Percentiles rank a stretch among this genome's conserved stretches.
Evolutionary conservation across 2,113 vertebrate genomes (phyloP).

Genomic region (Talpa occidentalis): DNA sequence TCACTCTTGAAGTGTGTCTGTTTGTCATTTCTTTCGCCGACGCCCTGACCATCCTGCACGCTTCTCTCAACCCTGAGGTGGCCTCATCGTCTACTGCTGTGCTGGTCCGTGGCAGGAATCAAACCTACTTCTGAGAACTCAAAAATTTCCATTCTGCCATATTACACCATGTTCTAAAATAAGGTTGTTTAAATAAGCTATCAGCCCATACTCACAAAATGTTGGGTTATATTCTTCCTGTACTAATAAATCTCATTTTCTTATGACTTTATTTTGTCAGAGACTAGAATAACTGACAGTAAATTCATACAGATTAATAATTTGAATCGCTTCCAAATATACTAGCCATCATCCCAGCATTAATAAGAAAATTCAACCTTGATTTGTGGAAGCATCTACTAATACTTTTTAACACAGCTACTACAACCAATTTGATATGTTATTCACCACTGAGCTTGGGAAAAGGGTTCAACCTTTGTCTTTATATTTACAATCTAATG

Average conservation of each 20-base stretch:
- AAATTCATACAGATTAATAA: constrained; percentile 63
- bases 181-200: constrained; percentile 84
- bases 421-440: not conserved
- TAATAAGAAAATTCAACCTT: constrained; percentile 34
- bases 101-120: no score
- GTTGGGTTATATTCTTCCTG: constrained; percentile 73
- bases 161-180: constrained; percentile 76
- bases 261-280: rapidly evolving
- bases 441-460: not conserved
- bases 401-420: no score
- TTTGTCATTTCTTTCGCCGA: no score
- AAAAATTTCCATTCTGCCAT: constrained; percentile 73
- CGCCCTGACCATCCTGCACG: no score
- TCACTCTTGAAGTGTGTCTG: no score
- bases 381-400: not conserved
- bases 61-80: no score
- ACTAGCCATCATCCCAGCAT: not conserved
- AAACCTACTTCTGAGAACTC: constrained; percentile 56
- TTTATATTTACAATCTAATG: not conserved
- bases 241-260: constrained; percentile 47
- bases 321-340: constrained; percentile 71
- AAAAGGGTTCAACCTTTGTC: not conserved
- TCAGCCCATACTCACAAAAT: constrained; percentile 82
- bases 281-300: not conserved
- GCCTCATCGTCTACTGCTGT: no score